Evolutionary conservation across 2,113 vertebrate genomes (phyloP).

Genomic region (Megalops atlanticus): DNA sequence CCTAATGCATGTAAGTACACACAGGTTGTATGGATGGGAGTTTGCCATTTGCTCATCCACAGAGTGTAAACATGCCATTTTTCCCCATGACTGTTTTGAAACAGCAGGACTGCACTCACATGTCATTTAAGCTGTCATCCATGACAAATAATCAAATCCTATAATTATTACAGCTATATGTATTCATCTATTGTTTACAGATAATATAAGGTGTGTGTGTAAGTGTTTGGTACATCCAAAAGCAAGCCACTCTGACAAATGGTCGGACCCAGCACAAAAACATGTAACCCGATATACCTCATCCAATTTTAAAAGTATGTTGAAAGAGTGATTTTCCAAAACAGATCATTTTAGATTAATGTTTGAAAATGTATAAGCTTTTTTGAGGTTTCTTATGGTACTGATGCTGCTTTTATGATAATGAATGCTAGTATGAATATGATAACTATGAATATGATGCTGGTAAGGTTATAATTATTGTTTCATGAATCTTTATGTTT

Average conservation of each 20-base stretch:
- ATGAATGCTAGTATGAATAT: too few species aligned
- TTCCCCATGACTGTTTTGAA: neutral
- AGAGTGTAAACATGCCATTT: neutral
- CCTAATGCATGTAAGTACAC: neutral
- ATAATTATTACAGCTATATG: neutral
- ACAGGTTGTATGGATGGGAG: neutral
- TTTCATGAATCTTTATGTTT: constrained; percentile 38
- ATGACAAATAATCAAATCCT: neutral
- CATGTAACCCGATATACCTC: constrained; percentile 8
- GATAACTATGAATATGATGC: too few species aligned
- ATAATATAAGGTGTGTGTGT: neutral
- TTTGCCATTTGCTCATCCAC: too few species aligned
- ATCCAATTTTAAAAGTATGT: neutral
- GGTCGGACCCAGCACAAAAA: neutral
- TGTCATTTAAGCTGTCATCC: neutral
- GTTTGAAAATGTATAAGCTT: constrained; percentile 35
- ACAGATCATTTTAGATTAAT: neutral
- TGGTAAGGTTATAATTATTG: constrained; percentile 41
- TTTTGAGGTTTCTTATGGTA: constrained; percentile 52
- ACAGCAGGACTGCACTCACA: neutral
- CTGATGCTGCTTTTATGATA: constrained; percentile 29
- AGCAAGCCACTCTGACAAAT: neutral
- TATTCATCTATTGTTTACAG: neutral
- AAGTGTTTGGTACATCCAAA: neutral
- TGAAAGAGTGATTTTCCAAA: neutral